Evolutionary conservation across 2,113 vertebrate genomes (phyloP).

Genomic region (Dicrurus megarhynchus): DNA sequence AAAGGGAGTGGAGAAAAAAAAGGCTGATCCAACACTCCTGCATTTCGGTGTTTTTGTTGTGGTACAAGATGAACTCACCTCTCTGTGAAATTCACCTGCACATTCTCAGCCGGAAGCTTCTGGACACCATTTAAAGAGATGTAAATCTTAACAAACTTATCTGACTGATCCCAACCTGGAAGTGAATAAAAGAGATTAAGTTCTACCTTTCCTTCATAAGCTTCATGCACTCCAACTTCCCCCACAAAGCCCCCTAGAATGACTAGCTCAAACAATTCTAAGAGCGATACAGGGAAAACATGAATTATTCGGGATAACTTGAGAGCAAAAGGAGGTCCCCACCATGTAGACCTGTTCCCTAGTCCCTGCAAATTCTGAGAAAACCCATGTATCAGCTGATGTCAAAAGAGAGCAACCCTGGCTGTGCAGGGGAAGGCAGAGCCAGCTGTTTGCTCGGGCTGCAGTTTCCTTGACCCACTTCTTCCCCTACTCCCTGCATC

Average conservation of each 20-base stretch:
- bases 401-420: not conserved
- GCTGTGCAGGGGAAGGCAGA: not conserved
- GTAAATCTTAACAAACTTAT: constrained; percentile 97
- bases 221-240: not conserved
- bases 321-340: not conserved
- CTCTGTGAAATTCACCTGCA: constrained; percentile 88
- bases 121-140: constrained; percentile 89
- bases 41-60: not conserved
- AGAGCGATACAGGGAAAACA: not conserved
- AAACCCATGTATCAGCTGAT: accelerated
- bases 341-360: not conserved
- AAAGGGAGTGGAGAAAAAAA: accelerated
- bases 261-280: not conserved
- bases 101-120: constrained; percentile 85
- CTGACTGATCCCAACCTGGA: constrained; percentile 97
- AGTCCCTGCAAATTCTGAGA: not conserved
- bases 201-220: not conserved
- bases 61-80: constrained; percentile 74
- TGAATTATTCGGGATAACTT: not conserved
- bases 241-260: not conserved
- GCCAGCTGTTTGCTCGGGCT: not conserved
- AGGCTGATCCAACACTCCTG: not conserved
- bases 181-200: not conserved
- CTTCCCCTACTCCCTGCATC: not conserved
- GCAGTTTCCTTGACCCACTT: constrained; percentile 20